These are phyloP conservation scores for Acleris sparsana DNA, from an alignment of 2,888 invertebrate genomes.

Conservation along the genomic window DNA sequence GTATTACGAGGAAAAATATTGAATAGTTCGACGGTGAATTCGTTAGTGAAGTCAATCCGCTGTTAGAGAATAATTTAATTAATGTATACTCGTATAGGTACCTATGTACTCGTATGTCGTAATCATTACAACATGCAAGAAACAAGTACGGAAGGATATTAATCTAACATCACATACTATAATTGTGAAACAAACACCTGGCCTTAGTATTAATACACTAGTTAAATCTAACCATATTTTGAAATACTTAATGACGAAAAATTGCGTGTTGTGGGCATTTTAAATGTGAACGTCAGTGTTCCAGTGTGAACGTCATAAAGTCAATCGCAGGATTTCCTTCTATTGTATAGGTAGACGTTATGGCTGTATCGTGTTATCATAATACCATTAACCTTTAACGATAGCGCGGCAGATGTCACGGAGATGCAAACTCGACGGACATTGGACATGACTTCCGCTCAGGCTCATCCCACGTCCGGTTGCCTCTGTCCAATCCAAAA, in stretches of 20 bases:
- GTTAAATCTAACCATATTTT: no score
- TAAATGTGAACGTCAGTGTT: no score
- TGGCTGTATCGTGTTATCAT: slow-evolving; percentile 6
- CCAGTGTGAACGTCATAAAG: no score
- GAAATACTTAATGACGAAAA: no score
- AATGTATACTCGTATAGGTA: background rate
- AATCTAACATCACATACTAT: background rate
- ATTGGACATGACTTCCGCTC: slow-evolving; percentile 49
- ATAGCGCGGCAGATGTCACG: slow-evolving; percentile 53
- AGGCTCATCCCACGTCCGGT: slow-evolving; percentile 38
- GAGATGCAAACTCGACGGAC: slow-evolving; percentile 45
- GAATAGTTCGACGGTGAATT: no score
- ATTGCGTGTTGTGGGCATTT: no score
- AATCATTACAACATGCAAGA: background rate
- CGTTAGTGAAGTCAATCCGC: no score
- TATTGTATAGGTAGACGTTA: slow-evolving; percentile 2
- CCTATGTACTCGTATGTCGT: background rate
- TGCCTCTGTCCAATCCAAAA: background rate
- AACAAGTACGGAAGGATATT: background rate
- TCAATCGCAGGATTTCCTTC: no score
- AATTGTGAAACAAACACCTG: background rate
- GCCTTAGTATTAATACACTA: background rate
- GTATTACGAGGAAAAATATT: no score
- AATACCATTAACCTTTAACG: slow-evolving; percentile 22
- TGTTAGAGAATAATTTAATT: background rate